Base-by-base conservation (phyloP, 1,140 invertebrate species). In the Apolygus lucorum region DNA sequence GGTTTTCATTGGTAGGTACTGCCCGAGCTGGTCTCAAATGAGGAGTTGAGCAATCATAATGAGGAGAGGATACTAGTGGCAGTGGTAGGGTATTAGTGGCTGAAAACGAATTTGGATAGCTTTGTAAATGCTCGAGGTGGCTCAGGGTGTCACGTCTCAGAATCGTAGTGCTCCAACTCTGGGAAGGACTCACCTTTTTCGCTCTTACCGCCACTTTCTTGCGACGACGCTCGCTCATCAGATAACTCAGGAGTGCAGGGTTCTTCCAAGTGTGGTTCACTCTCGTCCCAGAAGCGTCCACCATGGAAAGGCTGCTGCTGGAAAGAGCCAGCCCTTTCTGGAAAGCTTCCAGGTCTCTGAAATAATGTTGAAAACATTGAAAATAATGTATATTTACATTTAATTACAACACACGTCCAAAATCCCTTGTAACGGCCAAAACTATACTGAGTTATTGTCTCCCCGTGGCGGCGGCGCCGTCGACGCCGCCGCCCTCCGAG, bases 201-300 rank as follows among this genome's bases (percentile, higher is more conserved):
- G 22, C 4, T 22, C 22, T 11, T 4, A 22, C 13, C 8, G 11
- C 22, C 8, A 59, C 22, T 22, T 59, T 59, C 27, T 68, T 68
- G 25, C 54, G 54, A n/a, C 67, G 52, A 22, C 28, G 52, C 17
- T 68, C 67, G 28, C 62, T 68, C 1, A 63, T 70, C 22, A 70
- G 13, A 28, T 65, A 70, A 24, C 62, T 64, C 25, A 70, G 42
- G 17, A 70, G 63, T 0, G 54, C 68, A 8, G 68, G 68, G 24
- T 70, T 70, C 29, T 49, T 70, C 62, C 62, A 70, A 62, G 14
- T 65, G 13, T 49, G 29, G 28, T 70, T 70, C 22, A 24, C 17
- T 29, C 64, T 34, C 2, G 62, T 25, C 17, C 17, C 62, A 29
- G 54, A 17, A 17, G 11, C 4, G 11, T 4, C 54, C 2, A 13